phyloP scores from a whole-genome alignment of 2,888 invertebrate species.

The Tenthredo mesomela region DNA sequence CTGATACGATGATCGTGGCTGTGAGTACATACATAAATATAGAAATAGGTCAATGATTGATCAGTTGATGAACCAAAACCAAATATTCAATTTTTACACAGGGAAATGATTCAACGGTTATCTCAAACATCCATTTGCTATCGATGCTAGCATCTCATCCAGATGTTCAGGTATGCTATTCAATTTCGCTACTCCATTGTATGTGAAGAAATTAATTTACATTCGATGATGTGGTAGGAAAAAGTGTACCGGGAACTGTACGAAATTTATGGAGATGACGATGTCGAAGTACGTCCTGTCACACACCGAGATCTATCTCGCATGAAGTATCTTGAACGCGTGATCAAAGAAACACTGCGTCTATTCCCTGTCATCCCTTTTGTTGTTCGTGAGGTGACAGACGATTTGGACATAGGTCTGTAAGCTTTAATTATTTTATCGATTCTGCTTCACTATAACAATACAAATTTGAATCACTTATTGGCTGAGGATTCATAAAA shows the following conservation, averaged over 20 bases:
- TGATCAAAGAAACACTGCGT: slow-evolving; percentile 82
- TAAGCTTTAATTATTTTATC: background rate
- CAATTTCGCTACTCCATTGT: background rate
- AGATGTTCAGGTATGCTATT: slow-evolving; percentile 60
- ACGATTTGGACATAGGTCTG: slow-evolving; percentile 78
- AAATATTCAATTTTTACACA: background rate
- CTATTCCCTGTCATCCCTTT: slow-evolving; percentile 80
- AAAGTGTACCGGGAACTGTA: slow-evolving; percentile 77
- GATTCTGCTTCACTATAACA: too few relatives aligned
- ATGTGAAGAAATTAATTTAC: too few relatives aligned
- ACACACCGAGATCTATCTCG: slow-evolving; percentile 79
- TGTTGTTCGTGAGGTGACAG: slow-evolving; percentile 77
- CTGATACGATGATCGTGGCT: slow-evolving; percentile 80
- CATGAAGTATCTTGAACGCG: slow-evolving; percentile 81
- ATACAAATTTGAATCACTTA: slow-evolving; percentile 60
- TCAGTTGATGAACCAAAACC: background rate
- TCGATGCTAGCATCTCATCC: slow-evolving; percentile 64
- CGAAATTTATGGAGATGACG: slow-evolving; percentile 75
- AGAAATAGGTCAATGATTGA: slow-evolving; percentile 66
- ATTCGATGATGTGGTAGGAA: slow-evolving; percentile 64
- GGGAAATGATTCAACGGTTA: slow-evolving; percentile 65
- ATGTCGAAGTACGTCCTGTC: slow-evolving; percentile 62
- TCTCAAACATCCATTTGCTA: slow-evolving; percentile 59
- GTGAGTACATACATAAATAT: slow-evolving; percentile 73
- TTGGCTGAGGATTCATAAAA: background rate